Conservation (phyloP, 2,888 invertebrate genomes). For the Helobdella robusta region DNA sequence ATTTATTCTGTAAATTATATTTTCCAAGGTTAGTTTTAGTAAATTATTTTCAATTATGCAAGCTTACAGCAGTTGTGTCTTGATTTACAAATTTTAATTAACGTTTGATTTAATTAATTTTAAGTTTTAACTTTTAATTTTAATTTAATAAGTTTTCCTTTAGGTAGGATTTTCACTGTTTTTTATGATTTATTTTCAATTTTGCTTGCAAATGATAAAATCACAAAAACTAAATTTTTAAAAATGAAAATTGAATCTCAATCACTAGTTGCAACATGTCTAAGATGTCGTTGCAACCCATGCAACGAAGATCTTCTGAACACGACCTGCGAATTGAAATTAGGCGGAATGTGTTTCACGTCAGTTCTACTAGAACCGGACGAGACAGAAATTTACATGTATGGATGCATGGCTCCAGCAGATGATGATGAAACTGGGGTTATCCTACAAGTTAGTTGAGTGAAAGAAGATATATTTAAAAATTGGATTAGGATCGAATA, state of each 20-base stretch:
- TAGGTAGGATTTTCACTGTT: too few species aligned
- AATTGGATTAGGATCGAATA: neutral
- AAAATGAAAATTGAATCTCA: neutral
- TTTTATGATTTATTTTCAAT: slow-evolving; percentile 1
- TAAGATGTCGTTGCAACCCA: slow-evolving; percentile 29
- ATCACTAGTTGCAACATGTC: neutral
- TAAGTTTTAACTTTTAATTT: neutral
- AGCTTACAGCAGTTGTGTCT: too few species aligned
- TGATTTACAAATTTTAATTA: too few species aligned
- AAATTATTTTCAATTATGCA: too few species aligned
- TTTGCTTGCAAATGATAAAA: neutral
- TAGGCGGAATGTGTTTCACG: slow-evolving; percentile 32
- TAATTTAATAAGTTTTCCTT: neutral
- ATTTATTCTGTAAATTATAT: too few species aligned
- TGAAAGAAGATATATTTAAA: neutral
- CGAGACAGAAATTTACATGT: slow-evolving; percentile 23
- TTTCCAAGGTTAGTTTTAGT: too few species aligned
- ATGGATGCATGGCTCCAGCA: slow-evolving; percentile 31
- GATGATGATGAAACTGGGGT: slow-evolving; percentile 27
- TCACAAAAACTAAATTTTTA: neutral
- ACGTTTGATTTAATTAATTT: too few species aligned
- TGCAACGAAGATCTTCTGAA: slow-evolving; percentile 29
- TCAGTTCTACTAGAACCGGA: slow-evolving; percentile 26
- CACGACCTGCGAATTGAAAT: slow-evolving; percentile 30
- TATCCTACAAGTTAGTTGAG: slow-evolving; percentile 28